A percentile compares a stretch with the other conserved stretches of the same genome.
These are phyloP conservation scores for Miltochrista miniata DNA, from an alignment of 2,888 invertebrate genomes.

Conservation along the genomic window DNA sequence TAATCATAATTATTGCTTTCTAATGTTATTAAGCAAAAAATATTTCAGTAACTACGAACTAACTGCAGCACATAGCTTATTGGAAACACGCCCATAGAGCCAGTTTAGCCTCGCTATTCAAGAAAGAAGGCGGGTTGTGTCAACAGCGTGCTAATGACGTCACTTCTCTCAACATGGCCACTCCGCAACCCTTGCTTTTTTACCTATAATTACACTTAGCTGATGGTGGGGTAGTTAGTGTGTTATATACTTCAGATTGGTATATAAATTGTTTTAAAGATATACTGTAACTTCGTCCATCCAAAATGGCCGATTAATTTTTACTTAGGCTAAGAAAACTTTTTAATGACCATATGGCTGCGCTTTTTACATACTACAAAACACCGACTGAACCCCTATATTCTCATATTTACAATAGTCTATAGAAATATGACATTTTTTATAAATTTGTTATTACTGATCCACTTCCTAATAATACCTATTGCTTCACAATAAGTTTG, in stretches of 20 bases:
- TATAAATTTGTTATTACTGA: too few relatives aligned
- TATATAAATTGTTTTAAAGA: slow-evolving; percentile 23
- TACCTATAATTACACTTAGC: slow-evolving; percentile 62
- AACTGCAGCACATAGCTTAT: slow-evolving; percentile 38
- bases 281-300: not conserved
- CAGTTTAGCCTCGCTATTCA: slow-evolving; percentile 61
- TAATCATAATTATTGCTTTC: too few relatives aligned
- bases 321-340: too few relatives aligned
- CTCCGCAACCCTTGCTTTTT: slow-evolving; percentile 66
- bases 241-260: slow-evolving; percentile 32
- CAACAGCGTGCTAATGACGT: slow-evolving; percentile 78
- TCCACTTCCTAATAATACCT: too few relatives aligned
- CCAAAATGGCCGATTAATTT: not conserved
- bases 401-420: too few relatives aligned
- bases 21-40: slow-evolving; percentile 7
- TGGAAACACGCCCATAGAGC: slow-evolving; percentile 61
- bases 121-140: slow-evolving; percentile 71
- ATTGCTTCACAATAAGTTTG: too few relatives aligned
- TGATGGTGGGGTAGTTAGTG: slow-evolving; percentile 40
- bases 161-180: slow-evolving; percentile 73
- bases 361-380: too few relatives aligned
- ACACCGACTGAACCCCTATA: too few relatives aligned
- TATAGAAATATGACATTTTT: too few relatives aligned
- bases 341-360: too few relatives aligned
- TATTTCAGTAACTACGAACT: slow-evolving; percentile 21